A percentile compares a stretch with the other conserved stretches of the same genome.
Evolutionary conservation across 2,113 vertebrate species (phyloP).

Genomic region (Sinocyclocheilus anophthalmus): DNA sequence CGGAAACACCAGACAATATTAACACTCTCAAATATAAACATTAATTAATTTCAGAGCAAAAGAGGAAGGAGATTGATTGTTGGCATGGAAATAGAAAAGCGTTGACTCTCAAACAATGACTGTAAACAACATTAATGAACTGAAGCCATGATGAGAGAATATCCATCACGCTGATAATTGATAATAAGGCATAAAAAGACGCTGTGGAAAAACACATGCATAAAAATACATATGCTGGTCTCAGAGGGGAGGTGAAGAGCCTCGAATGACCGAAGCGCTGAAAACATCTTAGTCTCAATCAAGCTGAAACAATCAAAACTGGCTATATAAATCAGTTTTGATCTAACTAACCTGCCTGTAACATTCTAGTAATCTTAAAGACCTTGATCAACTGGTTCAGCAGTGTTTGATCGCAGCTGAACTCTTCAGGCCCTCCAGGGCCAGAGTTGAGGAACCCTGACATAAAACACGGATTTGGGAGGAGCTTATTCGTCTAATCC

Average conservation of each 20-base stretch:
- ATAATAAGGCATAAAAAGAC: constrained; percentile 46
- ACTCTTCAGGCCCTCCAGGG: not conserved
- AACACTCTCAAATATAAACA: constrained; percentile 72
- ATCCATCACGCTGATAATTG: constrained; percentile 57
- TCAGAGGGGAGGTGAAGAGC: constrained; percentile 3
- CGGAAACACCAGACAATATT: constrained; percentile 69
- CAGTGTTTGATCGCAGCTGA: not conserved
- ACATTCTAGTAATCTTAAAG: not conserved
- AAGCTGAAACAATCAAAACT: not conserved
- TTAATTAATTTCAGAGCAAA: constrained; percentile 73
- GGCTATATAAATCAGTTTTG: not conserved
- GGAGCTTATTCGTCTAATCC: not conserved
- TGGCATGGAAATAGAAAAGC: constrained; percentile 58
- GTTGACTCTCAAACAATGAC: constrained; percentile 57
- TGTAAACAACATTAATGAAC: constrained; percentile 64
- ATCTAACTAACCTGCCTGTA: not conserved
- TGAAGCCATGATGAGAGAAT: constrained; percentile 57
- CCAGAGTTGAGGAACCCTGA: not conserved
- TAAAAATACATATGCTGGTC: constrained; percentile 6
- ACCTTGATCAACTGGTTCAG: not conserved
- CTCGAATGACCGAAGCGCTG: not conserved
- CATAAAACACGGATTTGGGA: not conserved
- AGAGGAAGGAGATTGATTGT: constrained; percentile 62
- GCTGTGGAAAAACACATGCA: not conserved
- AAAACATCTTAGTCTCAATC: not conserved